A percentile compares a stretch with the other conserved stretches of the same genome.
Evolutionary conservation across 2,113 vertebrate species (phyloP).

Genomic region (Xiphorhynchus elegans): DNA sequence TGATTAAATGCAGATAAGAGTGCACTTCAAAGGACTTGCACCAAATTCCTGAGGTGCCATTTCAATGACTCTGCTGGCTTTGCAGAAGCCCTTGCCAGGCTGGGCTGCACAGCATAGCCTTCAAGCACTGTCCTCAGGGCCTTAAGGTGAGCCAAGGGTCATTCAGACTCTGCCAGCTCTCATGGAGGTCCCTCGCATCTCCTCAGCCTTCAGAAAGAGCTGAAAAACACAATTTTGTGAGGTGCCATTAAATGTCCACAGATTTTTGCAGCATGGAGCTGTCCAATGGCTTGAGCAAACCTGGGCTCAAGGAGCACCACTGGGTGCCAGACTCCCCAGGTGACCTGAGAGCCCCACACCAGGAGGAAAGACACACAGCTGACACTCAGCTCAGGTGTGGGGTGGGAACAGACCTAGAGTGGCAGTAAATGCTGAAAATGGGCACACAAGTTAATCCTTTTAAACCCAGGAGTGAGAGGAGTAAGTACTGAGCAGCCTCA

Average conservation of each 20-base stretch:
- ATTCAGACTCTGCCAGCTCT: background rate
- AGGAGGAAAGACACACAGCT: background rate
- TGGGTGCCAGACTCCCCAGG: background rate
- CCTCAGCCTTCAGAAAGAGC: background rate
- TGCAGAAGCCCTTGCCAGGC: background rate
- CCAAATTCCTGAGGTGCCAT: slow-evolving; percentile 61
- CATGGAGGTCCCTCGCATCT: background rate
- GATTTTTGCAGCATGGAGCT: accelerated
- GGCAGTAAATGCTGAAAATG: background rate
- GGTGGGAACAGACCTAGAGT: background rate
- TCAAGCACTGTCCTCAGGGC: background rate
- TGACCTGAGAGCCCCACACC: background rate
- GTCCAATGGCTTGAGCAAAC: background rate
- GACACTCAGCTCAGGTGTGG: background rate
- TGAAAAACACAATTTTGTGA: background rate
- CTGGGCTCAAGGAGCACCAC: accelerated
- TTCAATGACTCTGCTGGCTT: background rate
- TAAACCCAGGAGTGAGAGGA: background rate
- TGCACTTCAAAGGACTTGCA: slow-evolving; percentile 42
- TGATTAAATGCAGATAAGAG: slow-evolving; percentile 59
- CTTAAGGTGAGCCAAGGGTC: background rate
- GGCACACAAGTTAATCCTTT: background rate
- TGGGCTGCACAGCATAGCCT: background rate
- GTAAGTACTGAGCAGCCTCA: background rate
- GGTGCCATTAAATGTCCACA: background rate